Percentiles rank a stretch among this genome's conserved stretches.
Conservation (phyloP, 2,888 invertebrate genomes). For the Augochlorella aurata region DNA sequence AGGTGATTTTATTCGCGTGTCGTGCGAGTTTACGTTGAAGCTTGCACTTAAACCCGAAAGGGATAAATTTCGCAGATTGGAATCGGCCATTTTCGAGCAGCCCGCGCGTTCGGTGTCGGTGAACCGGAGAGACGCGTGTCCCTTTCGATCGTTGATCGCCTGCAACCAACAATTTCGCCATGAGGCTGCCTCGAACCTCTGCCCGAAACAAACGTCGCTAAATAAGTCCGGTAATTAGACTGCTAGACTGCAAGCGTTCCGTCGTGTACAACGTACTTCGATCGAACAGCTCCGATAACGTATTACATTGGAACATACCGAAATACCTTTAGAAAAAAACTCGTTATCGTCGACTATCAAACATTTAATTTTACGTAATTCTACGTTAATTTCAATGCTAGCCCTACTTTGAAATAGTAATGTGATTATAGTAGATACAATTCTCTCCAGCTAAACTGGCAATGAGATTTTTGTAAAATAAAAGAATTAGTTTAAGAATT, state of each 20-base stretch:
- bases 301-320: too few relatives aligned
- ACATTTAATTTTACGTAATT: too few relatives aligned
- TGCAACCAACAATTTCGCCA: slow-evolving; percentile 35
- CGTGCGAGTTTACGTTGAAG: slow-evolving; percentile 63
- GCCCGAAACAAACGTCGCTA: not conserved
- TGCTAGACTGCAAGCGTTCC: not conserved
- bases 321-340: too few relatives aligned
- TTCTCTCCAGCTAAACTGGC: too few relatives aligned
- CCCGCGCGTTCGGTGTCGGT: slow-evolving; percentile 37
- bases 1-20: slow-evolving; percentile 63
- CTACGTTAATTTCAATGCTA: too few relatives aligned
- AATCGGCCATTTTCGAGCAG: slow-evolving; percentile 51
- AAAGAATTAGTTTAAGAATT: too few relatives aligned
- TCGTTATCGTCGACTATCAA: too few relatives aligned
- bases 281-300: too few relatives aligned
- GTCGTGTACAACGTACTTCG: too few relatives aligned
- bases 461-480: too few relatives aligned
- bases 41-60: slow-evolving; percentile 55
- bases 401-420: too few relatives aligned
- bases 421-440: too few relatives aligned
- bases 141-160: slow-evolving; percentile 17
- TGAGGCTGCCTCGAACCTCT: not conserved
- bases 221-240: not conserved
- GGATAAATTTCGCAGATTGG: slow-evolving; percentile 66
- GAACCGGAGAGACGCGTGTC: slow-evolving; percentile 19